A percentile compares a stretch with the other conserved stretches of the same genome.
phyloP scores from a whole-genome alignment of 2,113 vertebrate species.

The Brachyhypopomus occidentalis region DNA sequence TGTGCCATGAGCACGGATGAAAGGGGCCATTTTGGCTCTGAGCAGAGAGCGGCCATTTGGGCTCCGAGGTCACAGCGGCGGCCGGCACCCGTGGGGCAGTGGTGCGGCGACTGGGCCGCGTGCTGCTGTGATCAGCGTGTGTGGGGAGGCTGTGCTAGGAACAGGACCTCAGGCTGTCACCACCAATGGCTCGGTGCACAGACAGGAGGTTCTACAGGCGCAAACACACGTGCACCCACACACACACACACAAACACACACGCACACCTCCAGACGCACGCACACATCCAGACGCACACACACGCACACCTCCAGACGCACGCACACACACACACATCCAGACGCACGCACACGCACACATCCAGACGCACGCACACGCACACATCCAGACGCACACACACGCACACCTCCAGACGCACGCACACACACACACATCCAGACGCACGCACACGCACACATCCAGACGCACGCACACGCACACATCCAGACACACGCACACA shows the following conservation, averaged over 20 bases:
- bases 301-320: no score
- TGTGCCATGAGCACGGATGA: constrained; percentile 27
- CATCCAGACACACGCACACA: no score
- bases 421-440: not conserved
- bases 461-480: no score
- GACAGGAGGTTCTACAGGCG: no score
- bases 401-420: not conserved
- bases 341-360: no score
- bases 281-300: no score
- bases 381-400: not conserved
- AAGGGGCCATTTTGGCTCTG: constrained; percentile 28
- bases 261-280: no score
- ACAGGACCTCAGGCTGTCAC: not conserved
- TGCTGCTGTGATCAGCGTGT: not conserved
- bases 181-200: no score
- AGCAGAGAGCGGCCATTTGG: not conserved
- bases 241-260: no score
- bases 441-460: not conserved
- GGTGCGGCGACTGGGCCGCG: not conserved
- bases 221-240: no score
- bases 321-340: no score
- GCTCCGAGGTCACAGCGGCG: not conserved
- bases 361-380: no score
- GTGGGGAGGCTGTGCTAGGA: not conserved
- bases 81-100: not conserved